phyloP scores from a whole-genome alignment of 2,113 vertebrate genomes.

The Poicephalus meyeri region DNA sequence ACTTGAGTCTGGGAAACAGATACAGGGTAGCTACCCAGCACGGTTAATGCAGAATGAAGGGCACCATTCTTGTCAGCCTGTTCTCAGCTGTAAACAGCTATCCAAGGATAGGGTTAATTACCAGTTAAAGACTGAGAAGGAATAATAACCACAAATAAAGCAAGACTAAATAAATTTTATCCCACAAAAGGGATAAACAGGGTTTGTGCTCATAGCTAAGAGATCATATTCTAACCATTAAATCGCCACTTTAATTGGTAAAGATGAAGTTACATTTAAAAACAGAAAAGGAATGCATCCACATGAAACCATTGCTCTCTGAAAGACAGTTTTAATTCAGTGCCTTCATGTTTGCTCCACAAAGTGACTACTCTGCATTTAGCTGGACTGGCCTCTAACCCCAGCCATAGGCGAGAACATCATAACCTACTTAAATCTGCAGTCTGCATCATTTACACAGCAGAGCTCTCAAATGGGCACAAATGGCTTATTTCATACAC shows the following conservation, averaged over 20 bases:
- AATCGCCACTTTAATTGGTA: constrained; percentile 20
- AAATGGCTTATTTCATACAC: neutral
- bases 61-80: neutral
- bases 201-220: neutral
- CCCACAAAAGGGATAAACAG: constrained; percentile 24
- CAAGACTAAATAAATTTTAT: constrained; percentile 39
- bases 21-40: neutral
- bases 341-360: neutral
- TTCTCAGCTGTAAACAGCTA: neutral
- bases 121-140: neutral
- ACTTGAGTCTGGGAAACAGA: neutral
- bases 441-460: constrained; percentile 5
- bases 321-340: neutral
- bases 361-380: neutral
- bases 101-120: neutral
- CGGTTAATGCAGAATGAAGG: neutral
- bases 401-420: constrained; percentile 16
- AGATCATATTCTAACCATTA: constrained; percentile 9
- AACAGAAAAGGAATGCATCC: neutral
- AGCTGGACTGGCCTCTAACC: neutral
- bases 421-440: constrained; percentile 15
- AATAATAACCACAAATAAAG: constrained; percentile 28
- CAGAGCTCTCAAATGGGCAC: constrained; percentile 19
- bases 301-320: neutral
- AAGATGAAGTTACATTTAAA: neutral